Evolutionary conservation across 2,888 invertebrate genomes (phyloP).

Genomic region (Chaitophorus viminalis): DNA sequence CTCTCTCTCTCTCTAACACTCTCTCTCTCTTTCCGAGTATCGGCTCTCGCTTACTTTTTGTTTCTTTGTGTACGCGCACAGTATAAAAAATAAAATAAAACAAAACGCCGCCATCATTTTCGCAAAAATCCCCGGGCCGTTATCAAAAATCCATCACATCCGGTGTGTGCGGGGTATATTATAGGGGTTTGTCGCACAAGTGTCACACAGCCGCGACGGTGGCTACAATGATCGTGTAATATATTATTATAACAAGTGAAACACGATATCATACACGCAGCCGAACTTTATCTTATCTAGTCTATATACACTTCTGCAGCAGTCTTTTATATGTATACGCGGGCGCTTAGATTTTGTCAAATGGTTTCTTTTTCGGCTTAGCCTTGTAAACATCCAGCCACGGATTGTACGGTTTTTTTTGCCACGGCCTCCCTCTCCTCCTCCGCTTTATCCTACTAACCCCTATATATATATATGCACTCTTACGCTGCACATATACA

Average conservation of each 20-base stretch:
- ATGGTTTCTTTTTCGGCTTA: not conserved
- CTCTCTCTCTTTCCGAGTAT: too few relatives aligned
- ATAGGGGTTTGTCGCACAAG: constrained; percentile 14
- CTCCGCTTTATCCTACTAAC: not conserved
- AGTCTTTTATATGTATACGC: not conserved
- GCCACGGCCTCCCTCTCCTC: not conserved
- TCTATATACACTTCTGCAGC: not conserved
- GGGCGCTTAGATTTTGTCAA: not conserved
- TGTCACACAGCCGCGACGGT: not conserved
- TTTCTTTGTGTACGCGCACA: not conserved
- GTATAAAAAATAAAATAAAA: constrained; percentile 1
- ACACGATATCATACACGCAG: not conserved
- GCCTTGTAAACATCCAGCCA: not conserved
- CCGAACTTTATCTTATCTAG: not conserved
- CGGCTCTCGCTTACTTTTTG: not conserved
- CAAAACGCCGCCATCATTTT: constrained; percentile 1
- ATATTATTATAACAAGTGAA: constrained; percentile 7
- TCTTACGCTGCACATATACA: not conserved
- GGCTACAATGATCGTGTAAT: not conserved
- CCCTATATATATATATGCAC: not conserved
- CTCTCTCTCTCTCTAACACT: too few relatives aligned
- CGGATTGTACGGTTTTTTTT: not conserved
- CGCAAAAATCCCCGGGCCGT: not conserved
- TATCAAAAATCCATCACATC: constrained; percentile 20
- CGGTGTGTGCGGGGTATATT: not conserved